Evolutionary conservation across 1,140 invertebrate genomes (phyloP), one percentile per base, ranked within the genome.

Genomic region (Neodiprion lecontei): DNA sequence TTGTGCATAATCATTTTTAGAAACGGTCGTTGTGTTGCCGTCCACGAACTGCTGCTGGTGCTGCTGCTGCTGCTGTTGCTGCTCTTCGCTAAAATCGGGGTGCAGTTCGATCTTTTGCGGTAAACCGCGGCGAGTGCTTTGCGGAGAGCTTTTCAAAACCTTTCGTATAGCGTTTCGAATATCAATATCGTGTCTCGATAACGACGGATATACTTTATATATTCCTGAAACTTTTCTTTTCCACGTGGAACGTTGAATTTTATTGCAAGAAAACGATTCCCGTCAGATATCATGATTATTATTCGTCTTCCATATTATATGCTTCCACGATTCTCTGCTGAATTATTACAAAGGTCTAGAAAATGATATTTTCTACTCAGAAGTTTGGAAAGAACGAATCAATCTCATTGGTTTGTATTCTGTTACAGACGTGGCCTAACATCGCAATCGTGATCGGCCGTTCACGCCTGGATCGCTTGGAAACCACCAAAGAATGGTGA

Each of bases 401-500:
- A 78, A 75, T 69, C 68, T 48, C 28, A 21, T 21, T 21, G 61
- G 73, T 65, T 74, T 75, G 48, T 65, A 70, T 78, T 76, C 75
- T 76, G 77, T 78, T 78, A 76, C 73, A 78, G 77, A 76, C 72
- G 74, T 73, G 72, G 73, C 53, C 53, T 12, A 78, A 76, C 77
- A 70, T 76, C 69, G 77, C 77, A 75, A 76, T 75, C 77, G 75
- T 78, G 75, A 78, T 76, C 77, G 72, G 76, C 75, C 72, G 75
- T 71, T 71, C 73, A 75, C 74, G 73, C 75, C 50, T 75, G 53
- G 11, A 1, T 61, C n/a, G 4, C 53, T 75, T 75, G 67, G 77
- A 78, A 75, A 78, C 76, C 77, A 75, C 67, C 70, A 72, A 61
- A 78, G 75, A 69, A 76, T 72, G 73, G 77, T 78, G 48, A 76